phyloP scores from a whole-genome alignment of 2,888 invertebrate genomes.

The Andrena camellia region DNA sequence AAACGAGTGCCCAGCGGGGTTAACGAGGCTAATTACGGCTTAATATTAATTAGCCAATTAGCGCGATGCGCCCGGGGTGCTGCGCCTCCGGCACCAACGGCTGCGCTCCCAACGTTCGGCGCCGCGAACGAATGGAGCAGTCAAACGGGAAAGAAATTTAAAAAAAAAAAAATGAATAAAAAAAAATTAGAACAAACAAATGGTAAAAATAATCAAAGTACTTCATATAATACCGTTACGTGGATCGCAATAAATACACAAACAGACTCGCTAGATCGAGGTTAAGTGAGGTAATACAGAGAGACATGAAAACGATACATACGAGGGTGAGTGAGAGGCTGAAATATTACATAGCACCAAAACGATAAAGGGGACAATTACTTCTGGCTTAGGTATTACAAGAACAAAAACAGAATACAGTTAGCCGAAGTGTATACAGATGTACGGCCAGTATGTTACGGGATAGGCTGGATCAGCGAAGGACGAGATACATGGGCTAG shows the following conservation, averaged over 20 bases:
- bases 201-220: slow-evolving; percentile 10
- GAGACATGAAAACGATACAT: slow-evolving; percentile 27
- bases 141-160: background rate
- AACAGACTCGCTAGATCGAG: slow-evolving; percentile 16
- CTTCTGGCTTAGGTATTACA: slow-evolving; percentile 69
- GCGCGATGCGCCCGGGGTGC: slow-evolving; percentile 64
- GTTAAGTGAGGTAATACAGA: slow-evolving; percentile 26
- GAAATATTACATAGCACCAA: slow-evolving; percentile 74
- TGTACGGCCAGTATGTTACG: slow-evolving; percentile 1
- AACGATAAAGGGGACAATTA: slow-evolving; percentile 66
- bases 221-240: slow-evolving; percentile 3
- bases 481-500: background rate
- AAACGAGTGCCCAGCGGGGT: slow-evolving; percentile 75
- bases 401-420: slow-evolving; percentile 7
- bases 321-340: slow-evolving; percentile 40
- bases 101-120: slow-evolving; percentile 41
- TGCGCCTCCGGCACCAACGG: slow-evolving; percentile 56
- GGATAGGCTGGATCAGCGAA: slow-evolving; percentile 1
- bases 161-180: background rate
- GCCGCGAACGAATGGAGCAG: slow-evolving; percentile 28
- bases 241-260: slow-evolving; percentile 26
- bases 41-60: slow-evolving; percentile 81
- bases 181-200: slow-evolving; percentile 8
- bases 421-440: slow-evolving; percentile 31
- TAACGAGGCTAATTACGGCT: slow-evolving; percentile 78